Evolutionary conservation across 2,113 vertebrate species (phyloP).

Genomic region (Syrmaticus mikado): DNA sequence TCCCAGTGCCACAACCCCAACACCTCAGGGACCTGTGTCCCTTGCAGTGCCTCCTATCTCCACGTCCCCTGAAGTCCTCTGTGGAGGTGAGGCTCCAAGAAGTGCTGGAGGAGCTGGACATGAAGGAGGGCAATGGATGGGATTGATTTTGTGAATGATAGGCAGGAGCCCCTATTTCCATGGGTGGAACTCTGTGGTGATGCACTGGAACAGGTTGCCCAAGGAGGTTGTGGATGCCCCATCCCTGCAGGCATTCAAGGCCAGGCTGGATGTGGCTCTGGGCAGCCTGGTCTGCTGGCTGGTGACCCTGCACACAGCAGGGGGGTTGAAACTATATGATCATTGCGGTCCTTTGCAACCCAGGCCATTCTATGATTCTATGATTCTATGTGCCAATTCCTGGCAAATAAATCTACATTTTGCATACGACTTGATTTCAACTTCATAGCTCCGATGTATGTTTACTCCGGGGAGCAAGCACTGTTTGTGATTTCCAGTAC

Average conservation of each 20-base stretch:
- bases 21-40: neutral
- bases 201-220: too few relatives aligned
- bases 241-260: too few relatives aligned
- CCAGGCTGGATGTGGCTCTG: too few relatives aligned
- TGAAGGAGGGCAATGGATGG: neutral
- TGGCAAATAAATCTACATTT: slow-evolving; percentile 34
- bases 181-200: neutral
- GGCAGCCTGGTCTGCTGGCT: too few relatives aligned
- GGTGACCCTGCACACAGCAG: too few relatives aligned
- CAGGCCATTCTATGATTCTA: too few relatives aligned
- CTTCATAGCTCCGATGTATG: slow-evolving; percentile 53
- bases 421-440: slow-evolving; percentile 40
- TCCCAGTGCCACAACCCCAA: accelerated
- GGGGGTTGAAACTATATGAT: too few relatives aligned
- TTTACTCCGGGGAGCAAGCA: slow-evolving; percentile 63
- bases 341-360: too few relatives aligned
- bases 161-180: neutral
- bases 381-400: neutral
- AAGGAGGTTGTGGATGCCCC: too few relatives aligned
- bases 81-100: neutral
- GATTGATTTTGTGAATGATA: slow-evolving; percentile 11
- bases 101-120: neutral
- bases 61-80: neutral
- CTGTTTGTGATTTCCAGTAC: slow-evolving; percentile 68
- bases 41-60: neutral